Evolutionary conservation across 2,888 invertebrate species (phyloP).

Genomic region (Stratiomys singularior): DNA sequence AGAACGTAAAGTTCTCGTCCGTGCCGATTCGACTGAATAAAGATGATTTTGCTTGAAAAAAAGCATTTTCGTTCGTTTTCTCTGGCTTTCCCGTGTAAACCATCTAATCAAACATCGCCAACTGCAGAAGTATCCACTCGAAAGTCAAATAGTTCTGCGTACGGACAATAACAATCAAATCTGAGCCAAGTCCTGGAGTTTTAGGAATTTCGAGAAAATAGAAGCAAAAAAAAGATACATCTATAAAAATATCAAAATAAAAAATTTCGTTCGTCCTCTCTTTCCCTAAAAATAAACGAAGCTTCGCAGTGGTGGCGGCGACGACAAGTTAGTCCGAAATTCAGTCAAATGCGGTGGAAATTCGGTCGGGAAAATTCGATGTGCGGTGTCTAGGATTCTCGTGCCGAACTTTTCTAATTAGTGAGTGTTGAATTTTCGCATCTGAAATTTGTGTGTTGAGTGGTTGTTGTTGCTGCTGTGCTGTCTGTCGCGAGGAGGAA

Average conservation of each 20-base stretch:
- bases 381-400: too few relatives aligned
- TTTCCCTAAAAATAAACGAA: neutral
- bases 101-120: neutral
- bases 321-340: neutral
- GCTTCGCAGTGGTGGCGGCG: neutral
- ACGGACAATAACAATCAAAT: slow-evolving; percentile 9
- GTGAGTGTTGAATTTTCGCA: too few relatives aligned
- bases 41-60: slow-evolving; percentile 14
- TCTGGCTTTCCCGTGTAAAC: neutral
- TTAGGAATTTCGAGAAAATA: neutral
- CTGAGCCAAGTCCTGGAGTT: neutral
- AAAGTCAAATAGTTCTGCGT: neutral
- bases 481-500: too few relatives aligned
- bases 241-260: neutral
- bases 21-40: neutral
- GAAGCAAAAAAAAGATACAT: neutral
- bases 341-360: neutral
- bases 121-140: neutral
- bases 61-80: slow-evolving; percentile 7
- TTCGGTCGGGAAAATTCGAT: too few relatives aligned
- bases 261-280: neutral
- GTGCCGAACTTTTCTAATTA: too few relatives aligned
- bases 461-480: too few relatives aligned
- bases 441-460: too few relatives aligned
- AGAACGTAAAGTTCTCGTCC: neutral